Base-by-base conservation (phyloP, 2,113 vertebrate species). In the Pseudois nayaur region DNA sequence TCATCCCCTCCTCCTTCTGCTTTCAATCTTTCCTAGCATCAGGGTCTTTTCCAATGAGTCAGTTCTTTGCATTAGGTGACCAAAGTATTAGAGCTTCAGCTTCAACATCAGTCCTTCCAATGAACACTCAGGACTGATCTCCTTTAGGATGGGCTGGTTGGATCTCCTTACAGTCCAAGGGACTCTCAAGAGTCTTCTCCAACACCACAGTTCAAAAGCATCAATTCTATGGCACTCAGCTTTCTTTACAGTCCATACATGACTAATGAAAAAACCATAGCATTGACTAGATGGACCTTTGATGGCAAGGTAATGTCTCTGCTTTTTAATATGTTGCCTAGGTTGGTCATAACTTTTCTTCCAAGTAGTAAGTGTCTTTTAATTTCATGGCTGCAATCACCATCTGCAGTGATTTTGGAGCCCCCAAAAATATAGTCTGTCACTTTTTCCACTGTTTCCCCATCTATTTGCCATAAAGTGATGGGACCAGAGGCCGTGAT, bases 381-480 rank as follows among this genome's bases (percentile, higher is more conserved):
- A 71, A 36, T 36, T 23, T 71, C n/a, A 71, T 11, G 5, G 19
- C n/a, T 36, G n/a, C 64, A 71, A 9, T 36, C 19, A 36, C n/a
- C 64, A 71, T 71, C 64, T 23, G 64, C n/a, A 71, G 64, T 71
- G 64, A 71, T 12, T 71, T 71, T 36, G 19, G n/a, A 71, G n/a
- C 5, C n/a, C n/a, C 1, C 1, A 0, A 71, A 23, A 36, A 21
- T 71, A 71, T 6, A 36, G 17, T 36, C n/a, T 71, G 64, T 36
- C 19, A 71, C 19, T 23, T 19, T 71, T 67, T 67, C 16, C 62
- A n/a, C 62, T 67, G 16, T 19, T 71, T 71, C n/a, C 9, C 64
- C n/a, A 71, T 71, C 64, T 36, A 71, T 71, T 23, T 36, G 2
- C 64, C 64, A 36, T 36, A n/a, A 71, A 71, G n/a, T 23, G n/a